Base-by-base conservation (phyloP, 2,797 vertebrate species). In the Fratercula arctica region DNA sequence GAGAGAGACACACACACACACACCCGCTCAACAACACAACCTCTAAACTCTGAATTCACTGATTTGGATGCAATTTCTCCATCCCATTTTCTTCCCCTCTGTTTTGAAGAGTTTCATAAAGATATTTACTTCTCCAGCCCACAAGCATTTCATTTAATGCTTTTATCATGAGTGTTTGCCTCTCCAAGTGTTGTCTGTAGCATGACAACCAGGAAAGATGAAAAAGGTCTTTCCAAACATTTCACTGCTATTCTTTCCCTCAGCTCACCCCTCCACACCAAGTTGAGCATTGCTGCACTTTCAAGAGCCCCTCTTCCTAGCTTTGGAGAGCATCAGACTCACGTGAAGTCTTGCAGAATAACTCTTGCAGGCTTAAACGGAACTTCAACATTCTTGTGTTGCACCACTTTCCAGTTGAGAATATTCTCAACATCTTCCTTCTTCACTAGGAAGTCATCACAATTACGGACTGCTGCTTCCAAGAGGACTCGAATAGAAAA, bases 321-420 rank as follows among this genome's bases (percentile, higher is more conserved):
- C 24, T 90, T 35, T 80, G 57, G 25, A 66, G 74, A 77, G 10
- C 23, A 48, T 14, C 4, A 64, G 48, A 96, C 98, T 98, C 98
- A 99, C 99, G 99, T 99, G 91, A 99, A 99, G 96, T 99, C 99
- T 96, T 99, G 99, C 35, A 99, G 98, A 96, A 99, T 99, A 96
- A 99, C 99, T 1, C 99, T 98, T 8, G 99, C 99, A 10, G 99
- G 99, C 79, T 98, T 99, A 98, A 99, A 99, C 0, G 99, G 99
- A 17, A 99, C 99, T 98, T 99, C 99, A 86, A 99, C 98, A 23
- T 97, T 98, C 75, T 99, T 97, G 68, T 98, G 98, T 97, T 99
- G 99, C 48, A 98, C 98, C 82, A 98, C 91, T 82, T 98, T 99
- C 99, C 99, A 99, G 97, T 99, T 98, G 19, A 99, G 98, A 96